Conservation (phyloP, 2,888 invertebrate species). For the Orthosia incerta region DNA sequence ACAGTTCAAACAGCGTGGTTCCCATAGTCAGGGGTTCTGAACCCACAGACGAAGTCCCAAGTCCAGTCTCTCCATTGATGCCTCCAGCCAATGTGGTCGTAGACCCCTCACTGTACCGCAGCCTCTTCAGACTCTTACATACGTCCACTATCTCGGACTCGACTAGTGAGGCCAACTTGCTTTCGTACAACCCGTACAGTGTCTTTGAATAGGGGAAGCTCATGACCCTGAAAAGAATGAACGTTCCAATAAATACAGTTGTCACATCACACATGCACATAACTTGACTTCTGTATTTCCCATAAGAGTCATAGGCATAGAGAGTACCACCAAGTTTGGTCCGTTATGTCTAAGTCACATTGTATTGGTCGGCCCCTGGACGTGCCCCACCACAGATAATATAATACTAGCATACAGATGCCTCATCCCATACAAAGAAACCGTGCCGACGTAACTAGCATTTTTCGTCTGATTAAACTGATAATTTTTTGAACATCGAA, state of each 20-base stretch:
- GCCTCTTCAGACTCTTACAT: constrained; percentile 93
- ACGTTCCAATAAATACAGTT: constrained; percentile 39
- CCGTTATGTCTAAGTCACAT: not conserved
- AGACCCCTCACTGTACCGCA: constrained; percentile 89
- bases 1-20: constrained; percentile 97
- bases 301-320: not conserved
- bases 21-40: constrained; percentile 94
- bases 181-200: constrained; percentile 94
- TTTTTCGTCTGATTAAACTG: no score
- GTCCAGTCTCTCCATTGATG: constrained; percentile 87
- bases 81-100: constrained; percentile 88
- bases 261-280: not conserved
- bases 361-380: no score
- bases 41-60: constrained; percentile 86
- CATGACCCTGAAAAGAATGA: constrained; percentile 89
- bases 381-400: no score
- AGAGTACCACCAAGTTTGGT: not conserved
- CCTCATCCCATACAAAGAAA: no score
- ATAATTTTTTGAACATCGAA: no score
- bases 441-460: no score
- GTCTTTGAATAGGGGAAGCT: constrained; percentile 94
- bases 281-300: not conserved
- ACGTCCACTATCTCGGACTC: constrained; percentile 94
- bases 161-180: constrained; percentile 93
- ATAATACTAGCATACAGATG: no score